Conservation (phyloP, 2,113 vertebrate genomes). For the Cynoglossus semilaevis region DNA sequence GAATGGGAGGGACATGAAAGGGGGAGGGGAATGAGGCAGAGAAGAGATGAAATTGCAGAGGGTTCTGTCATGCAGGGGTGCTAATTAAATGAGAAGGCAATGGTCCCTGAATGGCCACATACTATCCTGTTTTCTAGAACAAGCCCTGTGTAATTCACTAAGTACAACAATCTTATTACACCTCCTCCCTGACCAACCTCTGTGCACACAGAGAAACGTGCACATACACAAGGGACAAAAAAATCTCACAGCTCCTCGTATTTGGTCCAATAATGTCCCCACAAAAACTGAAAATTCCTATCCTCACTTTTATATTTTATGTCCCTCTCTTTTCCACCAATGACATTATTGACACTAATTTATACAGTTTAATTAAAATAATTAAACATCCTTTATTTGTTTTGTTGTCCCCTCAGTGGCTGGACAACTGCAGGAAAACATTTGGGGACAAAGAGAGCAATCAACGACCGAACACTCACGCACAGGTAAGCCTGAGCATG, state of each 20-base stretch:
- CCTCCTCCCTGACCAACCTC: slow-evolving; percentile 61
- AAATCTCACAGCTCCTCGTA: not conserved
- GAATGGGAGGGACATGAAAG: slow-evolving; percentile 3
- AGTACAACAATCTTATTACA: slow-evolving; percentile 82
- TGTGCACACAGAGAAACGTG: slow-evolving; percentile 19
- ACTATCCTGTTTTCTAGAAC: slow-evolving; percentile 67
- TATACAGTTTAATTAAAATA: no score
- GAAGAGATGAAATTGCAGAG: slow-evolving; percentile 76
- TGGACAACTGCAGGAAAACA: slow-evolving; percentile 94
- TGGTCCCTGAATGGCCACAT: slow-evolving; percentile 71
- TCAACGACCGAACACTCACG: slow-evolving; percentile 80
- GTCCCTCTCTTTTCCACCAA: no score
- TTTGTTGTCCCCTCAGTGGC: slow-evolving; percentile 78
- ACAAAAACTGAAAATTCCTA: no score
- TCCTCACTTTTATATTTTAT: no score
- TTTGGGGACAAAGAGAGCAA: slow-evolving; percentile 86
- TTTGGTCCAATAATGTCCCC: not conserved
- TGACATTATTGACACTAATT: no score
- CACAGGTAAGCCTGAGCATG: slow-evolving; percentile 79
- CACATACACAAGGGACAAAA: not conserved
- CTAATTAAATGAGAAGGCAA: slow-evolving; percentile 83
- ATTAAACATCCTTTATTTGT: no score
- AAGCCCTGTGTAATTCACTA: slow-evolving; percentile 79
- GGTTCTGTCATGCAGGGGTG: slow-evolving; percentile 71
- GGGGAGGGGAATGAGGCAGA: slow-evolving; percentile 35